Conservation (phyloP, 2,888 invertebrate species). For the Linnaemya tessellans region DNA sequence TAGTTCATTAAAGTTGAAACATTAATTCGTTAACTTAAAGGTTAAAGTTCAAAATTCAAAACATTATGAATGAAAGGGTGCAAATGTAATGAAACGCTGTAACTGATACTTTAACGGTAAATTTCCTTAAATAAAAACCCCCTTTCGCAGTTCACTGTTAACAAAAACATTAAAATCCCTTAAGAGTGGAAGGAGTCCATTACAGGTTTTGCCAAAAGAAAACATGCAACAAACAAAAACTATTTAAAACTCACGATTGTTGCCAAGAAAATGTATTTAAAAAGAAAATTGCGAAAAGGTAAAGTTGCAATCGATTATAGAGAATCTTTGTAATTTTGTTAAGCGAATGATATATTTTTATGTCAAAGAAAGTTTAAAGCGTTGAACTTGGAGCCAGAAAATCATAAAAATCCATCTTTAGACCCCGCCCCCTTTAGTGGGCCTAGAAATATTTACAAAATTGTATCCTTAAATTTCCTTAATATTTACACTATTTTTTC, state of each 20-base stretch:
- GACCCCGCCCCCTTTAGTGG: too few species aligned
- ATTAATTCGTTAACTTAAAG: conserved; percentile 4
- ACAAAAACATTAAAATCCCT: conserved; percentile 30
- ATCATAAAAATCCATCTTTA: too few species aligned
- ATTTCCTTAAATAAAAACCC: conserved; percentile 5
- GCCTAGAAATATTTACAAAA: too few species aligned
- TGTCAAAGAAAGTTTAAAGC: too few species aligned
- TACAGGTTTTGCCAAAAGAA: neutral
- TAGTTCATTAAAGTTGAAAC: conserved; percentile 40
- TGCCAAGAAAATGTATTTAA: conserved; percentile 46
- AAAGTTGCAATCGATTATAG: neutral
- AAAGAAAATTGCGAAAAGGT: conserved; percentile 1
- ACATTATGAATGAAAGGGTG: conserved; percentile 1
- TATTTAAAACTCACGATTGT: conserved; percentile 24
- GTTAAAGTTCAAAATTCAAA: conserved; percentile 48
- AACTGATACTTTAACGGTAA: conserved; percentile 46
- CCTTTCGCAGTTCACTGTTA: conserved; percentile 2
- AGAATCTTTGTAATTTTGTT: too few species aligned
- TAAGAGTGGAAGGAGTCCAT: conserved; percentile 28
- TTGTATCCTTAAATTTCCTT: too few species aligned
- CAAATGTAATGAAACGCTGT: conserved; percentile 15
- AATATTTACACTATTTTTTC: too few species aligned
- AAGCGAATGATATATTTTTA: too few species aligned
- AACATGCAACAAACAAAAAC: neutral
- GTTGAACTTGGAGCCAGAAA: too few species aligned